Evolutionary conservation across 1,140 invertebrate species (phyloP).

Genomic region (Episyrphus balteatus): DNA sequence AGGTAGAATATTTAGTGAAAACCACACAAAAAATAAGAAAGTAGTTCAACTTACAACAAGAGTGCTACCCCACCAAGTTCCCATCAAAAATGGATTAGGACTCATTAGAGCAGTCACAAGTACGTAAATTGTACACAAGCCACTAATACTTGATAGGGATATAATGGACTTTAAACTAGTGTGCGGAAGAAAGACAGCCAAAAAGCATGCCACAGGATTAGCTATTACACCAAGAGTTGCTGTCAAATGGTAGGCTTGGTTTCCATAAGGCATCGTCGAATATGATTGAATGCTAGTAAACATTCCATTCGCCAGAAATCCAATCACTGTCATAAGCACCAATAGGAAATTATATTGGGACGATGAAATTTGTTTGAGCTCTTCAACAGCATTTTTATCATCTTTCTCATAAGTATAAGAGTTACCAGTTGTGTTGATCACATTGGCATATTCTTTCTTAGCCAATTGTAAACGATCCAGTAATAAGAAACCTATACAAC

Average conservation of each 20-base stretch:
- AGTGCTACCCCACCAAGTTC: constrained; percentile 44
- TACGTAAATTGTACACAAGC: constrained; percentile 51
- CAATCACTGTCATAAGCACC: constrained; percentile 44
- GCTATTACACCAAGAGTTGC: constrained; percentile 72
- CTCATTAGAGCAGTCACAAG: constrained; percentile 59
- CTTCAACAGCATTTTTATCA: constrained; percentile 24
- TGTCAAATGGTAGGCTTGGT: constrained; percentile 67
- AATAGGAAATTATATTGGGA: constrained; percentile 42
- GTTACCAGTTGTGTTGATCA: constrained; percentile 28
- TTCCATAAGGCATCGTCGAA: constrained; percentile 79
- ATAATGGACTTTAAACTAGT: constrained; percentile 47
- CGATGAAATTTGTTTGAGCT: constrained; percentile 18
- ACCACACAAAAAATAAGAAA: not conserved
- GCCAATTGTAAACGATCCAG: constrained; percentile 40
- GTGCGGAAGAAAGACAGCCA: constrained; percentile 61
- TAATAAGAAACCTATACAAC: constrained; percentile 47
- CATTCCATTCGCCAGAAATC: constrained; percentile 62
- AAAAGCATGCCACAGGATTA: constrained; percentile 70
- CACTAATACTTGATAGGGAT: constrained; percentile 41
- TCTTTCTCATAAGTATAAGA: constrained; percentile 29
- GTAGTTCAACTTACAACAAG: constrained; percentile 53
- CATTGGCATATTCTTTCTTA: constrained; percentile 33
- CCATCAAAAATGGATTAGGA: constrained; percentile 58
- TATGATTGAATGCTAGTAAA: constrained; percentile 78
- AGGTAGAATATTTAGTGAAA: constrained; percentile 12